Percentiles rank a stretch among this genome's conserved stretches.
Conservation (phyloP, 2,888 invertebrate species). For the Tachystola acroxantha region DNA sequence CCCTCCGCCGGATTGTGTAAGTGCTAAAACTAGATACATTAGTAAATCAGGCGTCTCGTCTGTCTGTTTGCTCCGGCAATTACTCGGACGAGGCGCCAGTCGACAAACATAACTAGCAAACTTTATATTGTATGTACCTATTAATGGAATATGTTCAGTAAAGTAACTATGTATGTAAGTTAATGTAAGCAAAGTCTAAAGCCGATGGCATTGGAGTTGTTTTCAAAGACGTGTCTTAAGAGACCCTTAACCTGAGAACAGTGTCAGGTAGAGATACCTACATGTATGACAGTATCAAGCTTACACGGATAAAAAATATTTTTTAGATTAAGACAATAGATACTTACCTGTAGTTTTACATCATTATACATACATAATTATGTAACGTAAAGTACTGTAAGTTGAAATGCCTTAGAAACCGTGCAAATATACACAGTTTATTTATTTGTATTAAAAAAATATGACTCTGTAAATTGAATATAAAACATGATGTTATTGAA, state of each 20-base stretch:
- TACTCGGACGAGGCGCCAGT: slow-evolving; percentile 69
- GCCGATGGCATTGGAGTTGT: slow-evolving; percentile 8
- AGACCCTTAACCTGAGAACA: background rate
- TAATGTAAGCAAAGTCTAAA: slow-evolving; percentile 12
- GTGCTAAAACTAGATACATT: slow-evolving; percentile 70
- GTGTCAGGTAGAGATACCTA: too few species aligned
- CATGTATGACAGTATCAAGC: too few species aligned
- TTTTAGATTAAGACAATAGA: too few species aligned
- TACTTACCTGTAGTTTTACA: too few species aligned
- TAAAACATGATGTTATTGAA: too few species aligned
- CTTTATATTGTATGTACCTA: slow-evolving; percentile 31
- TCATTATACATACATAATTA: too few species aligned
- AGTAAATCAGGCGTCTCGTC: slow-evolving; percentile 60
- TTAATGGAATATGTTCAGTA: slow-evolving; percentile 21
- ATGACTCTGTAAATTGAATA: too few species aligned
- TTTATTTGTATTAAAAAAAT: too few species aligned
- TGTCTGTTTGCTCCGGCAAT: slow-evolving; percentile 65
- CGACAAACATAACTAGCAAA: slow-evolving; percentile 56
- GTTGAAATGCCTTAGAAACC: too few species aligned
- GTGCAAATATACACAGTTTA: too few species aligned
- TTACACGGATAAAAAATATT: too few species aligned
- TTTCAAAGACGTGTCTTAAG: background rate
- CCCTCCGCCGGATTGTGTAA: slow-evolving; percentile 34
- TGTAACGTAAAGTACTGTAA: too few species aligned
- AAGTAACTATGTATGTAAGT: slow-evolving; percentile 4